Base-by-base conservation (phyloP, 2,113 vertebrate species). In the Columbina picui region DNA sequence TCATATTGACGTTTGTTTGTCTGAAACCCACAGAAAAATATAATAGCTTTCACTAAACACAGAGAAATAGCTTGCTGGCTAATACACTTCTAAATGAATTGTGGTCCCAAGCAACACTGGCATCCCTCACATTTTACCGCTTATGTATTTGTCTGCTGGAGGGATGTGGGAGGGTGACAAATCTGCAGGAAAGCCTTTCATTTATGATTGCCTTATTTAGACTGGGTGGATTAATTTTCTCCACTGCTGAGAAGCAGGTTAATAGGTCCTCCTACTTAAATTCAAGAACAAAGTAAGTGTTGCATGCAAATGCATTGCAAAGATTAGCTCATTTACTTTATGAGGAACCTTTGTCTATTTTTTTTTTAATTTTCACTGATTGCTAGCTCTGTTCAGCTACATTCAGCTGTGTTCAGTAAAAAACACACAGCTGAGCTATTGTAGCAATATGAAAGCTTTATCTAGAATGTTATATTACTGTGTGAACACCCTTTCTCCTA, bases 191-290 rank as follows among this genome's bases (percentile, higher is more conserved):
- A 97, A 96, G 39, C 23, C 67, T 95, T 96, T 87, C 78, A 87
- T 95, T 95, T 85, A 90, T 2, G 14, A 85, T 57, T 95, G 78
- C 59, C 67, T 91, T 84, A 41, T 87, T 95, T 89, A 94, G 55
- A 67, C 53, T 53, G 61, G 65, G 65, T 93, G 50, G 81, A 87
- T 91, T 94, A 95, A 74, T 92, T 92, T 96, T 84, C 86, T 56
- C 5, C 80, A 15, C 84, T 67, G 75, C 84, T 95, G 87, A 85
- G 84, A 95, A 83, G 70, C 27, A 91, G 75, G 90, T 90, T 95
- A 92, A 87, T 63, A 95, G 82, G 87, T 85, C 75, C 75, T 94
- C 49, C 88, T 90, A 80, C 60, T 94, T 90, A 89, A 94, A 90
- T 61, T 59, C 12, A 27, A 87, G 87, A 93, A 91, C 87, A 91